Base-by-base conservation (phyloP, 2,888 invertebrate species). In the Euspilapteryx auroguttella region DNA sequence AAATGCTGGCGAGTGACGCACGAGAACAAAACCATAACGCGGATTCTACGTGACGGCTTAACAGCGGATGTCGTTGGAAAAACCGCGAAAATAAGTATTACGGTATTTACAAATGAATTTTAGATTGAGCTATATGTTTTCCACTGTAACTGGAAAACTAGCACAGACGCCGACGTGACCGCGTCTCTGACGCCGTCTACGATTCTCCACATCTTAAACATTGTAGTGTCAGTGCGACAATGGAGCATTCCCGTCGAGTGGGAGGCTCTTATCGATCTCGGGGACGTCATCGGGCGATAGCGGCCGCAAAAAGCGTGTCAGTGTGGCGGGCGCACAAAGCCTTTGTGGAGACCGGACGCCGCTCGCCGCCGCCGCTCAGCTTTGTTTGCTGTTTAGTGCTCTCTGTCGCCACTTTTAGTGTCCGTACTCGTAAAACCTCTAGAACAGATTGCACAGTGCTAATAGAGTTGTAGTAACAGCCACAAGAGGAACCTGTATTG, bases 281-380 rank as follows among this genome's bases (percentile, higher is more conserved):
- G 62, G 68, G 56, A 66, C 69, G 69, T 75, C 73, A 71, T 73
- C 71, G 66, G 44, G 61, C 65, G 71, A 71, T 75, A 71, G 61
- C 68, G 57, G 55, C 52, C 55, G 69, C 68, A 75, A 73, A 71
- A 73, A 75, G 69, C 71, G 69, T 73, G 39, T 69, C 71, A 71
- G 55, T 68, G 54, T 57, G 65, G 54, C 66, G 59, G 54, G 23
- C 15, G 28, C 49, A 66, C 64, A 66, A 66, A 59, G 69, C 46
- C 68, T 71, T 75, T 71, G 71, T 73, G 57, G 61, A 41, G 51
- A 37, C 65, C 68, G 68, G 68, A 68, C 69, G 65, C 66, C 65
- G 63, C 66, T 53, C 54, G 56, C 59, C 57, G 59, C 51, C 58
- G 58, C 50, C 53, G 49, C 53, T 39, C 24, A 10, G 31, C 65